A percentile compares a stretch with the other conserved stretches of the same genome.
phyloP scores from a whole-genome alignment of 2,797 vertebrate species.

The Mallotus villosus region DNA sequence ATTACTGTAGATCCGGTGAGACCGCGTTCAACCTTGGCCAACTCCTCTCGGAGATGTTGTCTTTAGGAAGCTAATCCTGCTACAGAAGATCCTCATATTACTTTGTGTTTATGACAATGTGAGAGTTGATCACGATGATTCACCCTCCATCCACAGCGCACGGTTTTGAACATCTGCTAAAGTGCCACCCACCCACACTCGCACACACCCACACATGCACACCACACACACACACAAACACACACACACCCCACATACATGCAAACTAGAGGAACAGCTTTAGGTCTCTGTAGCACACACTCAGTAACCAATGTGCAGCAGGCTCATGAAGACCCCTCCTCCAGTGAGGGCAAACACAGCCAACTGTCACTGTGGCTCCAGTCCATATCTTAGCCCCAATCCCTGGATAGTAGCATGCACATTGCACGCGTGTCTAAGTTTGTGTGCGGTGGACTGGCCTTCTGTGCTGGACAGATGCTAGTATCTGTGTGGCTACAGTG shows the following conservation, averaged over 20 bases:
- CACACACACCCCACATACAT: too few relatives aligned
- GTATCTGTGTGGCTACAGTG: background rate
- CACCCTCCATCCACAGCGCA: too few relatives aligned
- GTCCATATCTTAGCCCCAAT: background rate
- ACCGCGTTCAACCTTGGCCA: background rate
- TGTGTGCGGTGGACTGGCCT: background rate
- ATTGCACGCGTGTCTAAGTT: too few relatives aligned
- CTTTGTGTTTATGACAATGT: background rate
- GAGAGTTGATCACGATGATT: too few relatives aligned
- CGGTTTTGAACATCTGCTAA: background rate
- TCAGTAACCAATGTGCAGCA: background rate
- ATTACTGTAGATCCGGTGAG: background rate
- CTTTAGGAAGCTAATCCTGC: background rate
- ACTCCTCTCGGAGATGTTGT: background rate
- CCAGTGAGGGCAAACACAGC: background rate
- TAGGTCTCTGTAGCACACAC: background rate
- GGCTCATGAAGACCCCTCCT: background rate
- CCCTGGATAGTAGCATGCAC: background rate
- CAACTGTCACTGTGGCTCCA: constrained; percentile 5
- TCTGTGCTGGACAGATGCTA: background rate
- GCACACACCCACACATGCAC: constrained; percentile 10
- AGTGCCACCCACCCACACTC: background rate
- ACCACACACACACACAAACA: background rate
- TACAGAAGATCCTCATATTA: background rate
- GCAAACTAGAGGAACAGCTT: background rate